Conservation (phyloP, 92 coral and sea anemone genomes). For the Epizoanthus illoricatus region DNA sequence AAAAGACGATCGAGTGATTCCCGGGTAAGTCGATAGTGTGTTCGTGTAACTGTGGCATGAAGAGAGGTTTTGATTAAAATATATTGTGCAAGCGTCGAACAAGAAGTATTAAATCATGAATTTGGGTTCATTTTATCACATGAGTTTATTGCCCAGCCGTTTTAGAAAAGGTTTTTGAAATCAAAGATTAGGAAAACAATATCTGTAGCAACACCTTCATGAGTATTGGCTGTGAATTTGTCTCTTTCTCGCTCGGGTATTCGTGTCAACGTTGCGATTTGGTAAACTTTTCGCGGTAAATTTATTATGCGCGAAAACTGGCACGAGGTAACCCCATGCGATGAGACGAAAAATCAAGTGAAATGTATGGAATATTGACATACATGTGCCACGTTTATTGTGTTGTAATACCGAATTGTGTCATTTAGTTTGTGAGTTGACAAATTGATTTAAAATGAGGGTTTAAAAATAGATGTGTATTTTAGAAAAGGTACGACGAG, state of each 20-base stretch:
- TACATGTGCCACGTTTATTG: background rate
- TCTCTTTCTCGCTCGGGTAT: too few species aligned
- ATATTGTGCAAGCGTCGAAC: slow-evolving; percentile 19
- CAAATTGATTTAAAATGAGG: too few species aligned
- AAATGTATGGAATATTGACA: background rate
- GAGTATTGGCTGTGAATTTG: too few species aligned
- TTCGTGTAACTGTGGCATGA: slow-evolving; percentile 15
- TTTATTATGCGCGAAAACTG: slow-evolving; percentile 43
- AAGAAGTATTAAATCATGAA: too few species aligned
- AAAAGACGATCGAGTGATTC: slow-evolving; percentile 90
- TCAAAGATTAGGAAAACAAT: too few species aligned
- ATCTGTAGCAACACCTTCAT: background rate
- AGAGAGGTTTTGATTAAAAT: background rate
- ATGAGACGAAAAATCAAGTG: background rate
- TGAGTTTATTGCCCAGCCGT: background rate
- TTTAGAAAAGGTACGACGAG: too few species aligned
- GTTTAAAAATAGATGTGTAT: too few species aligned
- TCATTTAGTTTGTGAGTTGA: too few species aligned
- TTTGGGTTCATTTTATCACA: too few species aligned
- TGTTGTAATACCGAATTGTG: background rate
- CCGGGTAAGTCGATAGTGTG: slow-evolving; percentile 60
- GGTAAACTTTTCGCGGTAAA: slow-evolving; percentile 40
- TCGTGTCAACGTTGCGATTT: too few species aligned
- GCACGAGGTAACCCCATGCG: slow-evolving; percentile 11
- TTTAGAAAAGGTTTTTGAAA: background rate